Percentiles rank a stretch among this genome's conserved stretches.
phyloP scores from a whole-genome alignment of 2,113 vertebrate genomes.

The Pteropus alecto region DNA sequence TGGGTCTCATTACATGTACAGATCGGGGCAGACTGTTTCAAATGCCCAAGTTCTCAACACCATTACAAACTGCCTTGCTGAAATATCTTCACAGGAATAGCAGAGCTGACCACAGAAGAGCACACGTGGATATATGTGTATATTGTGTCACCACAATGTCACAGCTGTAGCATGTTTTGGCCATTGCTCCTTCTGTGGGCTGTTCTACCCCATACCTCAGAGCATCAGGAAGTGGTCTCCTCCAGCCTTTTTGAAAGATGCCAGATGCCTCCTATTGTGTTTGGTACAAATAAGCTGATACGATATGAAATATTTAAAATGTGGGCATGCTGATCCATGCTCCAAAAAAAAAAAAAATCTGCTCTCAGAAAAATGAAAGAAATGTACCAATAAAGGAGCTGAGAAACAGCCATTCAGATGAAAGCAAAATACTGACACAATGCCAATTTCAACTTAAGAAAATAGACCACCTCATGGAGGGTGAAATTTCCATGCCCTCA shows the following conservation, averaged over 20 bases:
- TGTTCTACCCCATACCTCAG: background rate
- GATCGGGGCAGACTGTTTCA: background rate
- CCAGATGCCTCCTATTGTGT: background rate
- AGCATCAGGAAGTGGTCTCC: background rate
- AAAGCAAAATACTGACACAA: conserved; percentile 27
- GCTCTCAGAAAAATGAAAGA: background rate
- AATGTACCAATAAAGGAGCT: conserved; percentile 30
- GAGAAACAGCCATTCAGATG: conserved; percentile 14
- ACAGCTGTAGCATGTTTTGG: background rate
- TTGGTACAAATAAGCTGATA: background rate
- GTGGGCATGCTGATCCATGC: background rate
- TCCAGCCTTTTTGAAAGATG: conserved; percentile 25
- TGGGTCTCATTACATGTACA: background rate
- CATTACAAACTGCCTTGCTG: background rate
- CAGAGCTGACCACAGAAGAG: background rate
- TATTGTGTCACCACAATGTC: background rate
- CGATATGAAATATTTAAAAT: conserved; percentile 39
- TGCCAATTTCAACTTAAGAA: conserved; percentile 45
- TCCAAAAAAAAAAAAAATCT: background rate
- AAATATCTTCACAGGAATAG: background rate
- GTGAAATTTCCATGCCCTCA: conserved; percentile 15
- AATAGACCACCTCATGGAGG: conserved; percentile 31
- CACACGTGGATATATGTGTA: background rate
- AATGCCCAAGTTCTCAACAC: background rate
- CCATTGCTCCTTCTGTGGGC: background rate